Evolutionary conservation across 2,113 vertebrate genomes (phyloP), one percentile per base, ranked within the genome.

Genomic region (Labeo catla): DNA sequence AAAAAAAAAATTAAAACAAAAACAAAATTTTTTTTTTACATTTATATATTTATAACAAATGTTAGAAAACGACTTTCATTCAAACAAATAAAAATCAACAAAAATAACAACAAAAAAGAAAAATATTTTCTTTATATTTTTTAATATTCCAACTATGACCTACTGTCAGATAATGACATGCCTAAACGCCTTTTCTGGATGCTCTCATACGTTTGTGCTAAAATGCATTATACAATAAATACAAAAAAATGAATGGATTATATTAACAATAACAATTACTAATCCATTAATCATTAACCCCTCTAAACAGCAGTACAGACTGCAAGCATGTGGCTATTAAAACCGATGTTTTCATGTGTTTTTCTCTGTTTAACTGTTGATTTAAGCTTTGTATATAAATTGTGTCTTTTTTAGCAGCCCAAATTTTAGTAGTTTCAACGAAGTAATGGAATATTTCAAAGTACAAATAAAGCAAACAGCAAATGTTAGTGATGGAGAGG

Each of bases 371-470:
- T 34, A 66, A 15, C 63, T 15, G 12, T 34, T 36, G 65, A 66
- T 34, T 34, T 66, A 3, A 66, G 1, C 61, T 66, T 19, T 21
- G 39, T 10, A 72, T 21, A 11, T 21, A 63, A 63, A 63, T 1
- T 1, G 10, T 63, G n/a, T 23, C 4, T 4, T n/a, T 63, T 63
- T 1, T 63, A 3, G 4, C 59, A 23, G 59, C 66, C 66, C 28
- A 9, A 70, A 11, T n/a, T 11, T 11, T 39, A 39, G 39, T 5
- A 50, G 28, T 34, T 65, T 85, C 28, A 81, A 74, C 77, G 65
- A 54, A 36, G 68, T 34, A 52, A 82, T 63, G 45, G 45, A 82
- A 82, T 79, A 76, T 23, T 80, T 39, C 68, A 65, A 9, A 34
- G 19, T 28, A 16, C 50, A 39, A 83, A 52, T 45, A 73, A 83